Base-by-base conservation (phyloP, 2,113 vertebrate species). In the Dissostichus mawsoni region DNA sequence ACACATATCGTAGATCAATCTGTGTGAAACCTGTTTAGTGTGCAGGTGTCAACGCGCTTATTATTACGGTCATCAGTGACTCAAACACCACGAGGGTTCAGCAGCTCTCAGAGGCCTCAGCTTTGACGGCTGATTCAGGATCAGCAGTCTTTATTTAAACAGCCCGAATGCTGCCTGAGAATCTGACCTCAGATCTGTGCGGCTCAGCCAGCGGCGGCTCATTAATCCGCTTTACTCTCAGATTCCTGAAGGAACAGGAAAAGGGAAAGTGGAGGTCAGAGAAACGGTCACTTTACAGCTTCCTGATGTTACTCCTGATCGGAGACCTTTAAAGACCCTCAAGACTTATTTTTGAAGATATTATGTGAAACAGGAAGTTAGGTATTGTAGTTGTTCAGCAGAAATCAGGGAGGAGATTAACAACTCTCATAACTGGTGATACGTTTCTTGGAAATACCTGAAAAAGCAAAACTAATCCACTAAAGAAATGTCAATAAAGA, bases 171-270 rank as follows among this genome's bases (percentile, higher is more conserved):
- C 44, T 23, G 4, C 33, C 51, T 61, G 11, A 29, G 20, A 23
- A 18, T 1, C 67, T 68, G 67, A 44, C 25, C 56, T 68, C 18
- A 33, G 61, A 14, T 56, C 72, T n/a, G 72, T 63, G 0, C 8
- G 11, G 18, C 12, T 52, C 66, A 13, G 10, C 2, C 36, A 62
- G 59, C 33, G 2, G 48, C 17, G 4, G 45, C 69, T 8, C 17
- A 12, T 41, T 74, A 74, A 74, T 74, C 59, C 1, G 29, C 71
- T 74, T 74, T 44, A 41, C 48, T 0, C 48, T 74, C 59, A 64
- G 10, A 74, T 53, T 74, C 71, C 59, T 74, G 9, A 23, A 56
- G 3, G 10, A 41, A 14, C 17, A 9, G 29, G 17, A n/a, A 51
- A 56, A 56, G n/a, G 23, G 50, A 23, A 14, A 23, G 36, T 20